phyloP scores from a whole-genome alignment of 2,888 invertebrate genomes.

The Atherix ibis region DNA sequence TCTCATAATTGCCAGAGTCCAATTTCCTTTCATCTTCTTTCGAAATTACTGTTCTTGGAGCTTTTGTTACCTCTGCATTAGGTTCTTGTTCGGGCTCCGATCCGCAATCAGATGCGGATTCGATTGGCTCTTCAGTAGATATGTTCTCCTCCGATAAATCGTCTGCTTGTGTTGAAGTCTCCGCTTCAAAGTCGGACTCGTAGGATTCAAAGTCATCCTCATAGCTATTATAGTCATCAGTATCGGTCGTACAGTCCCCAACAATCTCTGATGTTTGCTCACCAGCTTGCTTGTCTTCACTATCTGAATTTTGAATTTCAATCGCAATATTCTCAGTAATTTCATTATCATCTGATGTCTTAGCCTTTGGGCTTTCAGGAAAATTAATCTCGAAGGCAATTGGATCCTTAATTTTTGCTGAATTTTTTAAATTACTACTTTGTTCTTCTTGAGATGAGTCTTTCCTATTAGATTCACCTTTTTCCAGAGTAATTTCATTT shows the following conservation, averaged over 20 bases:
- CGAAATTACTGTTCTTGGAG: conserved; percentile 25
- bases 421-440: too few relatives aligned
- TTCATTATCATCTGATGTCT: too few relatives aligned
- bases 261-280: not conserved
- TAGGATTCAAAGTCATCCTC: conserved; percentile 43
- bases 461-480: not conserved
- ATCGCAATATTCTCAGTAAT: not conserved
- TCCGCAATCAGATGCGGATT: conserved; percentile 3
- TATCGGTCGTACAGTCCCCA: not conserved
- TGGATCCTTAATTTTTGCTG: conserved; percentile 16
- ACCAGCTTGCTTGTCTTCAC: not conserved
- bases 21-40: conserved; percentile 38
- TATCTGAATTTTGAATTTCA: not conserved
- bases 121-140: conserved; percentile 2
- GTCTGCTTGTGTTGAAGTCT: conserved; percentile 13
- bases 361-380: conserved; percentile 3
- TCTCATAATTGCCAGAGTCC: conserved; percentile 43
- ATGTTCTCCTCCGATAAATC: not conserved
- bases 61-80: conserved; percentile 24
- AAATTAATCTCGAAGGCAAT: conserved; percentile 29
- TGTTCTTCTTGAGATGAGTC: not conserved
- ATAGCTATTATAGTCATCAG: conserved; percentile 25
- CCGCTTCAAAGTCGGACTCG: conserved; percentile 39
- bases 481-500: conserved; percentile 11
- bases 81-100: conserved; percentile 15